phyloP scores from a whole-genome alignment of 2,888 invertebrate genomes.

The Villa cingulata region DNA sequence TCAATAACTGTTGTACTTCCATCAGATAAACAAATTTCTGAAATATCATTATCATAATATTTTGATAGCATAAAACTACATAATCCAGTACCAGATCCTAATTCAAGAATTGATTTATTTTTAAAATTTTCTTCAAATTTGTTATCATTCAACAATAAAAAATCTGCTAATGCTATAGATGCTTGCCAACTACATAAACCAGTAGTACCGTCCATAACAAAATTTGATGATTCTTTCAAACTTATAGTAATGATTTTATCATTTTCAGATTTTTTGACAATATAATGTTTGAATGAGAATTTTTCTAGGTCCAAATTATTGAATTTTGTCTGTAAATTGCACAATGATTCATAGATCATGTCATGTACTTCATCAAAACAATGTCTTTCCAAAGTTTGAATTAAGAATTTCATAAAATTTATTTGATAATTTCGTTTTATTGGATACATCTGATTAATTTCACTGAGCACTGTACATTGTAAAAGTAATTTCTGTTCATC shows the following conservation, averaged over 20 bases:
- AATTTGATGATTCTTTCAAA: conserved; percentile 53
- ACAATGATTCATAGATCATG: conserved; percentile 47
- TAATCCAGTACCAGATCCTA: conserved; percentile 66
- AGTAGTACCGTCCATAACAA: conserved; percentile 66
- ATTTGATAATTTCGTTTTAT: conserved; percentile 47
- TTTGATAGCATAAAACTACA: conserved; percentile 50
- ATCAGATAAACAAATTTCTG: conserved; percentile 50
- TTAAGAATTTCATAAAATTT: conserved; percentile 50
- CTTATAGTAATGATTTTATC: conserved; percentile 43
- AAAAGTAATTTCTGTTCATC: conserved; percentile 46
- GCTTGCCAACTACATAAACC: conserved; percentile 73
- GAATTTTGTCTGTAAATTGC: conserved; percentile 39
- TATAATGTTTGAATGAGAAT: conserved; percentile 51
- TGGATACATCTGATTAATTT: conserved; percentile 44
- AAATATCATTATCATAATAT: conserved; percentile 43
- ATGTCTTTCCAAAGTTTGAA: conserved; percentile 41
- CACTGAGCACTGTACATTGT: conserved; percentile 42
- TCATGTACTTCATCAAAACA: conserved; percentile 51
- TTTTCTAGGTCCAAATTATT: conserved; percentile 20
- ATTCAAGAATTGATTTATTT: conserved; percentile 50
- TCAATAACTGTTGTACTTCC: conserved; percentile 53
- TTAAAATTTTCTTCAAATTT: conserved; percentile 38
- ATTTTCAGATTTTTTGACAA: conserved; percentile 24
- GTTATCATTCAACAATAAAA: conserved; percentile 45
- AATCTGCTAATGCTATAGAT: conserved; percentile 55